These are phyloP conservation scores for Argyra leucocephala DNA, from an alignment of 2,888 invertebrate species.

Conservation along the genomic window DNA sequence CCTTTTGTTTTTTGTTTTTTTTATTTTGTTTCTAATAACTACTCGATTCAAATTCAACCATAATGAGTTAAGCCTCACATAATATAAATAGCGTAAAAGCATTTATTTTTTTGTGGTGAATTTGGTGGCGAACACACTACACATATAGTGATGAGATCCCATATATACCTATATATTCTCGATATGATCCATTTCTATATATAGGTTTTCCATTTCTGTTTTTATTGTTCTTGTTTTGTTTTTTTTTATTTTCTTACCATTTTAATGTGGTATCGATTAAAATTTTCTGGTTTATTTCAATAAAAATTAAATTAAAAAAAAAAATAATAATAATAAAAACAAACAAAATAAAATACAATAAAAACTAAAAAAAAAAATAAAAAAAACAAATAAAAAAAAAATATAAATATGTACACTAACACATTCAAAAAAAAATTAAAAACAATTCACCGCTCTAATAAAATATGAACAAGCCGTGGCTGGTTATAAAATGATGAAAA, in stretches of 20 bases:
- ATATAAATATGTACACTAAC: too few species aligned
- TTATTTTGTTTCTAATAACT: background rate
- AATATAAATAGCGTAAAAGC: background rate
- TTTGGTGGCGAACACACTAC: background rate
- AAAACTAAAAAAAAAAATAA: too few species aligned
- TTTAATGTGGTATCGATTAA: background rate
- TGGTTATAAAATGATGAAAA: too few species aligned
- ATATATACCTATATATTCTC: background rate
- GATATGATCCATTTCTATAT: background rate
- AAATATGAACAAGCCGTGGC: too few species aligned
- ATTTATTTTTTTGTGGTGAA: background rate
- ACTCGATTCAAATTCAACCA: background rate
- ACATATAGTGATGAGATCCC: background rate
- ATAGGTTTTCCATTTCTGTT: background rate
- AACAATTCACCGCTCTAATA: too few species aligned
- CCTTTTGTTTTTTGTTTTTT: too few species aligned
- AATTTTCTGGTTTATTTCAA: background rate
- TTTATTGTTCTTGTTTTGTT: background rate
- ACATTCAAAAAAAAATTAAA: too few species aligned
- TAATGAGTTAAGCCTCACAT: slow-evolving; percentile 3
- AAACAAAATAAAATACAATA: too few species aligned
- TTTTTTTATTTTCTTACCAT: background rate
- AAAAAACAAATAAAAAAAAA: too few species aligned
- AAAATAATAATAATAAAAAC: too few species aligned
- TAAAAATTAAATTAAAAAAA: too few species aligned